phyloP scores from a whole-genome alignment of 2,113 vertebrate species.

The Otocyon megalotis region DNA sequence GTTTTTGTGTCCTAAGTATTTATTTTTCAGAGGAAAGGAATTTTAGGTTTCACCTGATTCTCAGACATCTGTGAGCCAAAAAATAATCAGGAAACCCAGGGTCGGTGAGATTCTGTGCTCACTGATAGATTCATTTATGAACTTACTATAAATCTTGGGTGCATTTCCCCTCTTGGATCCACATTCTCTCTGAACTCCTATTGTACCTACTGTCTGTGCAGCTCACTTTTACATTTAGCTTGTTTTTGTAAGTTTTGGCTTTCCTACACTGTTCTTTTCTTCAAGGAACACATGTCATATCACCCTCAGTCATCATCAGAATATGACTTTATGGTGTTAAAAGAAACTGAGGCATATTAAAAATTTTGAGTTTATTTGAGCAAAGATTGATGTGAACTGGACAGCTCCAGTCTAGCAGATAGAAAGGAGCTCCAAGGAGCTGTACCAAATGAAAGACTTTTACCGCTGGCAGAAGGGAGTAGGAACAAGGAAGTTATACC shows the following conservation, averaged over 20 bases:
- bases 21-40: not conserved
- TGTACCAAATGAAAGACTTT: not conserved
- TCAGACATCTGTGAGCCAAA: conserved; percentile 3
- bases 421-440: not conserved
- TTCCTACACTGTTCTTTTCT: not conserved
- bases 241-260: not conserved
- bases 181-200: not conserved
- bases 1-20: not conserved
- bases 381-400: not conserved
- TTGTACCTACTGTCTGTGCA: not conserved
- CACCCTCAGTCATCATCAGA: not conserved
- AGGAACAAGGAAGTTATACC: not conserved
- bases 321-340: not conserved
- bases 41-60: not conserved
- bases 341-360: not conserved
- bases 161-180: not conserved
- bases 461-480: not conserved
- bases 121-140: not conserved
- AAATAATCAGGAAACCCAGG: not conserved
- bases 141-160: not conserved
- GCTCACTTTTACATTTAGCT: not conserved
- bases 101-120: not conserved
- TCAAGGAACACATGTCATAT: not conserved
- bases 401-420: not conserved
- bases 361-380: not conserved